phyloP scores from a whole-genome alignment of 2,888 invertebrate genomes.

The Drosophila tanythrix region DNA sequence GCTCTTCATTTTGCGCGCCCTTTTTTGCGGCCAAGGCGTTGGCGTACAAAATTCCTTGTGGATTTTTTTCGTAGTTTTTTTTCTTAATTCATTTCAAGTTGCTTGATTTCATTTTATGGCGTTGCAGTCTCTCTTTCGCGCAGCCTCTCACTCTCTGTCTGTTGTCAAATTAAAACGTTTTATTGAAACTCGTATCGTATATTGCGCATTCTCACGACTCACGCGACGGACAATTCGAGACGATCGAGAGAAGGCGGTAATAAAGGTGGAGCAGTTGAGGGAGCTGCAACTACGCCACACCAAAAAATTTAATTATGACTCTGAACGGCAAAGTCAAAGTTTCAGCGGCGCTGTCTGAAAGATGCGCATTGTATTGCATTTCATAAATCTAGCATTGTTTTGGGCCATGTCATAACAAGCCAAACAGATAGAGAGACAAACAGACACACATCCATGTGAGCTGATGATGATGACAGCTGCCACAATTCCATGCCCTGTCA shows the following conservation, averaged over 20 bases:
- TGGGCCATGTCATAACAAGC: conserved; percentile 59
- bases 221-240: conserved; percentile 26
- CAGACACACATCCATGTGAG: conserved; percentile 17
- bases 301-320: conserved; percentile 48
- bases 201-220: conserved; percentile 71
- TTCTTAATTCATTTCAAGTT: conserved; percentile 16
- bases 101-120: conserved; percentile 55
- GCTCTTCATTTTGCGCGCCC: conserved; percentile 64
- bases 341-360: conserved; percentile 1
- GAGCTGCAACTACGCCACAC: conserved; percentile 27
- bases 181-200: conserved; percentile 74
- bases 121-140: conserved; percentile 15
- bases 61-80: not conserved
- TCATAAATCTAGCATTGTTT: conserved; percentile 72
- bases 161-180: conserved; percentile 73
- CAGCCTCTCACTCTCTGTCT: conserved; percentile 23
- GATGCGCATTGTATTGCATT: conserved; percentile 37
- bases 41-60: conserved; percentile 76
- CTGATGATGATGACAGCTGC: conserved; percentile 47
- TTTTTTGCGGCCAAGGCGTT: conserved; percentile 65
- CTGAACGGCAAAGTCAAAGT: conserved; percentile 9
- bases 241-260: not conserved
- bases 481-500: conserved; percentile 48
- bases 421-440: not conserved
- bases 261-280: not conserved